Evolutionary conservation across 2,888 invertebrate species (phyloP).

Genomic region (Pristionchus mayeri): DNA sequence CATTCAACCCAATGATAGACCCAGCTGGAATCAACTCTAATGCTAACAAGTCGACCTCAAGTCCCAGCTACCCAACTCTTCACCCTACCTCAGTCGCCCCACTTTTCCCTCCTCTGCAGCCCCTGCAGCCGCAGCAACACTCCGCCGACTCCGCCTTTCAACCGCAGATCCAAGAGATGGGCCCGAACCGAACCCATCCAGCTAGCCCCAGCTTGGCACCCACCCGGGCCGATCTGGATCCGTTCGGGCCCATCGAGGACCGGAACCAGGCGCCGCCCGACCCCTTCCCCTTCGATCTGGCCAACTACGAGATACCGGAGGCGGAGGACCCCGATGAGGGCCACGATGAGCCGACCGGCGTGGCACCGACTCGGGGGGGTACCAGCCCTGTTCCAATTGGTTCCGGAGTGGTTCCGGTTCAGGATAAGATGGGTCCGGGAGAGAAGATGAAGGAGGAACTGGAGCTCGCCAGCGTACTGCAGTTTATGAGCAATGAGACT

Average conservation of each 20-base stretch:
- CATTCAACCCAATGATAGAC: no score
- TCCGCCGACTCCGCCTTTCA: neutral
- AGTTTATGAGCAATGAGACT: slow-evolving; percentile 11
- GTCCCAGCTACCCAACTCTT: no score
- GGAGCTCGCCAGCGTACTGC: neutral
- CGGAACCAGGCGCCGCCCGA: slow-evolving; percentile 16
- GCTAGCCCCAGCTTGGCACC: neutral
- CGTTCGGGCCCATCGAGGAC: neutral
- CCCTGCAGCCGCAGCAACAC: neutral
- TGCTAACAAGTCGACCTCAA: no score
- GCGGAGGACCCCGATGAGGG: neutral
- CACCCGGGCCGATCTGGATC: neutral
- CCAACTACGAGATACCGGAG: slow-evolving; percentile 39
- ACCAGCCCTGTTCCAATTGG: neutral
- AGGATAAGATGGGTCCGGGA: neutral
- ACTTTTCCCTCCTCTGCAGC: neutral
- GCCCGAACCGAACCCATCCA: no score
- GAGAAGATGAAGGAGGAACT: neutral
- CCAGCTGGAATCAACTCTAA: no score
- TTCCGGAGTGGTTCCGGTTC: neutral
- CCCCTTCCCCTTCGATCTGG: slow-evolving; percentile 21
- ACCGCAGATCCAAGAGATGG: neutral
- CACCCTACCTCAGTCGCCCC: neutral
- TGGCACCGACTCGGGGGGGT: neutral
- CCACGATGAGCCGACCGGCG: neutral